Percentiles rank a stretch among this genome's conserved stretches.
Evolutionary conservation across 2,888 invertebrate genomes (phyloP).

Genomic region (Cataglyphis albicans): DNA sequence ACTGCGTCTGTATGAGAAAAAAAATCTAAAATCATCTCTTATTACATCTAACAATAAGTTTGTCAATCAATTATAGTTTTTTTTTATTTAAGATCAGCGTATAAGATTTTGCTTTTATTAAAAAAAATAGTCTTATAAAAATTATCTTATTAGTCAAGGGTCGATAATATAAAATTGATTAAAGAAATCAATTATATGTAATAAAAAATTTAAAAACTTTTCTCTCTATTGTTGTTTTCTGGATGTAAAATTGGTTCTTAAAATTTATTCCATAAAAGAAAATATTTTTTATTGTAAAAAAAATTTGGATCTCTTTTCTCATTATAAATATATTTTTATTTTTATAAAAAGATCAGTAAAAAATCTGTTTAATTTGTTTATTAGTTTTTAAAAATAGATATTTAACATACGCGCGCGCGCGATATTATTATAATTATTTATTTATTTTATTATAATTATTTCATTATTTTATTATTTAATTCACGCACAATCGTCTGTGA

Average conservation of each 20-base stretch:
- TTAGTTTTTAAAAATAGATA: background rate
- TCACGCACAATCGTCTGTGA: slow-evolving; percentile 24
- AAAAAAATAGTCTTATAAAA: background rate
- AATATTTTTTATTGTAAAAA: background rate
- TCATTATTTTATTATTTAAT: background rate
- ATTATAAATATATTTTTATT: slow-evolving; percentile 1
- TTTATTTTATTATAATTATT: slow-evolving; percentile 10
- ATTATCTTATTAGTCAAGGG: background rate
- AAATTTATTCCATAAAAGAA: background rate
- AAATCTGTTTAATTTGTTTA: background rate
- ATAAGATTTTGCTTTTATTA: background rate
- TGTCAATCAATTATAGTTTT: background rate
- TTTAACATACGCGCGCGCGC: background rate
- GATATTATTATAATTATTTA: slow-evolving; percentile 2
- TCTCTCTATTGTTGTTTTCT: background rate
- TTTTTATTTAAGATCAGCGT: background rate
- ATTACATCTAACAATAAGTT: background rate
- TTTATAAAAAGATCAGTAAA: background rate
- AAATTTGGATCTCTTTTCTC: background rate
- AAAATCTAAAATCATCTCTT: slow-evolving; percentile 2
- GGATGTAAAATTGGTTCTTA: background rate
- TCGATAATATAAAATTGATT: background rate
- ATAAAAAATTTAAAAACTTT: background rate
- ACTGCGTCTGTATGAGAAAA: background rate
- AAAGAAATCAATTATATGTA: background rate